phyloP scores from a whole-genome alignment of 2,113 vertebrate genomes.

The Aphelocoma coerulescens region DNA sequence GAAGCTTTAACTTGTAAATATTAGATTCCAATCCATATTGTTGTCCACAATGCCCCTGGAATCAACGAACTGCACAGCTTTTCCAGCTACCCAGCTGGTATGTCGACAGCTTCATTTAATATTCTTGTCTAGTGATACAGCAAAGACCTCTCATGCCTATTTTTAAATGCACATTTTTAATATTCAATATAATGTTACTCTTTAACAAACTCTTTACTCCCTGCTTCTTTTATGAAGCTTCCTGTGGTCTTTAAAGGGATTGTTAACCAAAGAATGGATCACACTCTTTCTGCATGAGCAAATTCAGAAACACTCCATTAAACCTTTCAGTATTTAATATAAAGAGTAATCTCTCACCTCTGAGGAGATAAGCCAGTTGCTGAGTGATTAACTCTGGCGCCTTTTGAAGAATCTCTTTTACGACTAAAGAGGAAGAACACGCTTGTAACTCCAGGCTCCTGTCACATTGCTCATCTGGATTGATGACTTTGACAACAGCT shows the following conservation, averaged over 20 bases:
- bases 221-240: conserved; percentile 85
- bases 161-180: conserved; percentile 83
- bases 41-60: conserved; percentile 39
- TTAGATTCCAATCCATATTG: conserved; percentile 52
- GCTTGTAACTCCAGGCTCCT: conserved; percentile 65
- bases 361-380: conserved; percentile 87
- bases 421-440: conserved; percentile 78
- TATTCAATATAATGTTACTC: conserved; percentile 79
- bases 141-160: conserved; percentile 62
- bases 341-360: conserved; percentile 86
- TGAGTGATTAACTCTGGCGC: conserved; percentile 87
- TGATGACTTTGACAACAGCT: conserved; percentile 86
- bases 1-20: conserved; percentile 55
- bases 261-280: conserved; percentile 93
- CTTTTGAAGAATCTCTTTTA: conserved; percentile 89
- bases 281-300: conserved; percentile 81
- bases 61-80: conserved; percentile 34
- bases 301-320: conserved; percentile 88
- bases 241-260: conserved; percentile 82
- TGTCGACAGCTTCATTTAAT: conserved; percentile 62
- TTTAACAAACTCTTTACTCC: conserved; percentile 84
- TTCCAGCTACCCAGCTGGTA: conserved; percentile 50
- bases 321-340: conserved; percentile 77
- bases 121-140: conserved; percentile 69
- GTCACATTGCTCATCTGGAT: conserved; percentile 75